Conservation (phyloP, 2,888 invertebrate species). For the Blastobasis lacticolella region DNA sequence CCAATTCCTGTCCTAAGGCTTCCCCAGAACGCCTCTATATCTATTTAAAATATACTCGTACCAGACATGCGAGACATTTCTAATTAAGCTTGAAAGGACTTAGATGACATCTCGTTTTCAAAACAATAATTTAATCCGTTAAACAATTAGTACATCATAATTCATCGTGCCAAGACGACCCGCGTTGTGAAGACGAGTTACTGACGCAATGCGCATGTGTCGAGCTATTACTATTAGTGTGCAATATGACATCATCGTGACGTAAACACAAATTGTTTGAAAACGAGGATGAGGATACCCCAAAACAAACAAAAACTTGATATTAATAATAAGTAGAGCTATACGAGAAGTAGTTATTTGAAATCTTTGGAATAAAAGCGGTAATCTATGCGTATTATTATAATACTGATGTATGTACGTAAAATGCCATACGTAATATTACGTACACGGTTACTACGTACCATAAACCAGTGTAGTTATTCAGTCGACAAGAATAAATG, state of each 20-base stretch:
- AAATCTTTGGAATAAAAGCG: not conserved
- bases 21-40: no score
- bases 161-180: slow-evolving; percentile 23
- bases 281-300: slow-evolving; percentile 62
- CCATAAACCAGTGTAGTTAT: no score
- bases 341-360: no score
- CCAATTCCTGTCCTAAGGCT: no score
- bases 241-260: slow-evolving; percentile 67
- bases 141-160: no score
- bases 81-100: no score
- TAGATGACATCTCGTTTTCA: no score
- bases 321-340: no score
- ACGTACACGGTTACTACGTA: slow-evolving; percentile 8
- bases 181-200: slow-evolving; percentile 39
- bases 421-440: not conserved
- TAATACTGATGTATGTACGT: not conserved
- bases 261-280: slow-evolving; percentile 47
- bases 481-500: no score
- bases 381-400: not conserved
- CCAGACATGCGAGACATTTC: no score
- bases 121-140: no score
- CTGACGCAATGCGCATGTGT: slow-evolving; percentile 66
- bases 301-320: slow-evolving; percentile 18
- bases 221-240: slow-evolving; percentile 59
- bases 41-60: no score